A percentile compares a stretch with the other conserved stretches of the same genome.
Conservation (phyloP, 2,888 invertebrate species). For the Cryptus armator region DNA sequence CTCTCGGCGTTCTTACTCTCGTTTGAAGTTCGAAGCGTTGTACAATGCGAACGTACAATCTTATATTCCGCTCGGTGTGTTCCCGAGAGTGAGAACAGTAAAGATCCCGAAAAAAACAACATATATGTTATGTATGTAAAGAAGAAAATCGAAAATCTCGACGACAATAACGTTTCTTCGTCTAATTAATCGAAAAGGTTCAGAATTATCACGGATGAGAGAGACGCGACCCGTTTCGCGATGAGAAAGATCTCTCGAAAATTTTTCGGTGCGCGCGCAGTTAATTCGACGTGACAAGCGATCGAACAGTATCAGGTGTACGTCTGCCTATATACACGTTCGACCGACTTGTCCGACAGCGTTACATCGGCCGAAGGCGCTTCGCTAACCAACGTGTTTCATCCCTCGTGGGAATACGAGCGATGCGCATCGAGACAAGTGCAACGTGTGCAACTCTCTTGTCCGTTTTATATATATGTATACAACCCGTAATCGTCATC, state of each 20-base stretch:
- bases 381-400: constrained; percentile 29
- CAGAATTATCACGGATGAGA: constrained; percentile 29
- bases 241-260: constrained; percentile 2
- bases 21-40: constrained; percentile 25
- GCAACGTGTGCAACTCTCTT: neutral
- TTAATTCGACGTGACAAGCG: constrained; percentile 62
- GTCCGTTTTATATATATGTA: neutral
- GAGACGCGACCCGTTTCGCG: neutral
- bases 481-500: neutral
- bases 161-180: constrained; percentile 36
- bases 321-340: neutral
- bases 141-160: neutral
- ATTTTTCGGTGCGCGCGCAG: constrained; percentile 43
- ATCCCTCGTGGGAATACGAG: constrained; percentile 54
- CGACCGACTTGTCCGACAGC: constrained; percentile 43
- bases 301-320: constrained; percentile 56
- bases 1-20: constrained; percentile 22
- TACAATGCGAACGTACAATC: constrained; percentile 59
- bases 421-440: constrained; percentile 31
- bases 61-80: constrained; percentile 27
- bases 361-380: constrained; percentile 30
- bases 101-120: neutral
- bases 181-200: constrained; percentile 47
- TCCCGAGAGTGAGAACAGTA: constrained; percentile 16
- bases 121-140: neutral